Evolutionary conservation across 2,797 vertebrate genomes (phyloP).

Genomic region (Menidia menidia): DNA sequence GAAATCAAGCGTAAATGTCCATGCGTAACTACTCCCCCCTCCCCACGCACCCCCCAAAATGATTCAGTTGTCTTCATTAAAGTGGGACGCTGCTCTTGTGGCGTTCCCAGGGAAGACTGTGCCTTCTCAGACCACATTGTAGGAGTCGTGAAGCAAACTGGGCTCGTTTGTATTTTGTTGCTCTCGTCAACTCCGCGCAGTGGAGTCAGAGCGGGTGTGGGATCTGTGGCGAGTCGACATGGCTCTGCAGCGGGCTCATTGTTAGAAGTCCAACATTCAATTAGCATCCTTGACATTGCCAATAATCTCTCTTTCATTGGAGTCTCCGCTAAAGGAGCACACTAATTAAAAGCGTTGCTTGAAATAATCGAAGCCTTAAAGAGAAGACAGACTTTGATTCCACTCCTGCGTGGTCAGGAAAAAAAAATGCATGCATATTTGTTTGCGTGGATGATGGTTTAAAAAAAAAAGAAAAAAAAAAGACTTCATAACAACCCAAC

Average conservation of each 20-base stretch:
- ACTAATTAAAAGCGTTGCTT: constrained; percentile 82
- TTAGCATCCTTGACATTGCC: constrained; percentile 87
- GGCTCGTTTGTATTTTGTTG: constrained; percentile 14
- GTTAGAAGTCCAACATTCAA: constrained; percentile 86
- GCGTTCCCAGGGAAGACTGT: background rate
- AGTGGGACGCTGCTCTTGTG: background rate
- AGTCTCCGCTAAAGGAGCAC: constrained; percentile 74
- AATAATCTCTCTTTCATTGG: constrained; percentile 85
- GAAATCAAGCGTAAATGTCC: background rate
- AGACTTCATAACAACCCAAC: constrained; percentile 43
- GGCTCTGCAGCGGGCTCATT: constrained; percentile 78
- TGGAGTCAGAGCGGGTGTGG: constrained; percentile 63
- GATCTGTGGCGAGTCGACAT: constrained; percentile 77
- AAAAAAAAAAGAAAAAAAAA: constrained; percentile 22
- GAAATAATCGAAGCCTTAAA: constrained; percentile 83
- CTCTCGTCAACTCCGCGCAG: constrained; percentile 28
- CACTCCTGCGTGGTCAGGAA: constrained; percentile 59
- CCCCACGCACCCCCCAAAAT: background rate
- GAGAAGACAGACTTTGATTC: constrained; percentile 74
- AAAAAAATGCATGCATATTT: constrained; percentile 47
- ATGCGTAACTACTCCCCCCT: too few relatives aligned
- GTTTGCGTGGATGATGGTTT: constrained; percentile 30
- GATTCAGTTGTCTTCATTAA: background rate
- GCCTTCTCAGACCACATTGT: background rate
- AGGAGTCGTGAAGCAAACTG: background rate